Conservation (phyloP, 2,888 invertebrate species). For the Drosophila percnosoma region DNA sequence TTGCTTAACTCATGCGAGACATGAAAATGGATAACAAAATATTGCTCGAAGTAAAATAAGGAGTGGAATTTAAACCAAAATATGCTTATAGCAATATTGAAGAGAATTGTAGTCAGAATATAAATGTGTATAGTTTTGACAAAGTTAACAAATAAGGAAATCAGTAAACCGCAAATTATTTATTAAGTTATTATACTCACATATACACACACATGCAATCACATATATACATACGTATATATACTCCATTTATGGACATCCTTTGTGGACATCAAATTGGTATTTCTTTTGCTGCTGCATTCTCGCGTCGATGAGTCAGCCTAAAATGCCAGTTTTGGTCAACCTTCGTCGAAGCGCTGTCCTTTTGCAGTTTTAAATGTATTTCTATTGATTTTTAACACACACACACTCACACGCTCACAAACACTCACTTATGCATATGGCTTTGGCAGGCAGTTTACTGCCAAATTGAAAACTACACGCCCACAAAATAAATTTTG, state of each 20-base stretch:
- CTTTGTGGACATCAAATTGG: slow-evolving; percentile 22
- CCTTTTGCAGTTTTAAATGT: slow-evolving; percentile 59
- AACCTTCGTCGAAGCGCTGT: slow-evolving; percentile 55
- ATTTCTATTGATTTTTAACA: slow-evolving; percentile 69
- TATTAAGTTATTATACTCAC: neutral
- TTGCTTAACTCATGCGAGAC: slow-evolving; percentile 32
- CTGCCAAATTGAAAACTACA: slow-evolving; percentile 75
- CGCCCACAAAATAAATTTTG: slow-evolving; percentile 76
- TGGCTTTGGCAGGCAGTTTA: slow-evolving; percentile 55
- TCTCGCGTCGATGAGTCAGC: slow-evolving; percentile 33
- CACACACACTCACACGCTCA: neutral
- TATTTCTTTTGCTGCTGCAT: slow-evolving; percentile 22
- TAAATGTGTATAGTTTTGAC: neutral
- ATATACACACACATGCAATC: neutral
- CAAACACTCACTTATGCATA: slow-evolving; percentile 5
- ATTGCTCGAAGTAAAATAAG: neutral
- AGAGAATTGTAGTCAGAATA: neutral
- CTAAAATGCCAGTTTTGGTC: slow-evolving; percentile 25
- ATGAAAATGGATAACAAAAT: slow-evolving; percentile 18
- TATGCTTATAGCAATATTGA: neutral
- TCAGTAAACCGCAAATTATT: neutral
- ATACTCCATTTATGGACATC: neutral
- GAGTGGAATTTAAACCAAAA: neutral
- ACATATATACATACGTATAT: neutral
- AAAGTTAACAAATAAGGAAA: neutral